Percentiles rank a stretch among this genome's conserved stretches.
phyloP scores from a whole-genome alignment of 2,797 vertebrate genomes.

The Otus scops region DNA sequence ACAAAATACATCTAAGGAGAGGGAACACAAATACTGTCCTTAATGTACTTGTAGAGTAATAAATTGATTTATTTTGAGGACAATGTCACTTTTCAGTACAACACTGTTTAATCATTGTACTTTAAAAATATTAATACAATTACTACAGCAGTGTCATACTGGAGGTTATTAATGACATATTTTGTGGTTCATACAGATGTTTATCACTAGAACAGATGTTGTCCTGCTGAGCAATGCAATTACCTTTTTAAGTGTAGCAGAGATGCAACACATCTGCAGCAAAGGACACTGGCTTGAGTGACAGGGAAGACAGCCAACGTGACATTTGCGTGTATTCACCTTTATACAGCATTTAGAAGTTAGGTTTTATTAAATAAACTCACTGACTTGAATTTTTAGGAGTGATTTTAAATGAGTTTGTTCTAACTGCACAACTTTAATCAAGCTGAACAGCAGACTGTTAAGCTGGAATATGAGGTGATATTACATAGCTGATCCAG shows the following conservation, averaged over 20 bases:
- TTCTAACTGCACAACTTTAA: background rate
- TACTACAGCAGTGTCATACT: background rate
- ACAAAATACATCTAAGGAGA: background rate
- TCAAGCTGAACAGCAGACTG: background rate
- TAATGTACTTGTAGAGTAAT: background rate
- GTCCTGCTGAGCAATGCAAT: background rate
- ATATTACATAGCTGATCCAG: background rate
- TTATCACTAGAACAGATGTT: background rate
- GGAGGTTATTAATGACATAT: background rate
- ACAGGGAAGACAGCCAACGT: background rate
- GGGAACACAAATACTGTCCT: background rate
- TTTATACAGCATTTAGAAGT: background rate
- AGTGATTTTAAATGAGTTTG: background rate
- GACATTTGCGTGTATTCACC: background rate
- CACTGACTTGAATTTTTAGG: background rate
- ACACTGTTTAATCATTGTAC: background rate
- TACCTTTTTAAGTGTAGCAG: background rate
- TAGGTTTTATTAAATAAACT: background rate
- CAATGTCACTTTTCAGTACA: background rate
- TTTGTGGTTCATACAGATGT: background rate
- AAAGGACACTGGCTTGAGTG: background rate
- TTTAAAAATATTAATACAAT: background rate
- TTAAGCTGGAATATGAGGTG: background rate
- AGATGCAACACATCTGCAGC: background rate
- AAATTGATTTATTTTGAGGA: background rate